Evolutionary conservation across 2,113 vertebrate genomes (phyloP).

Genomic region (Oostethus manadensis): DNA sequence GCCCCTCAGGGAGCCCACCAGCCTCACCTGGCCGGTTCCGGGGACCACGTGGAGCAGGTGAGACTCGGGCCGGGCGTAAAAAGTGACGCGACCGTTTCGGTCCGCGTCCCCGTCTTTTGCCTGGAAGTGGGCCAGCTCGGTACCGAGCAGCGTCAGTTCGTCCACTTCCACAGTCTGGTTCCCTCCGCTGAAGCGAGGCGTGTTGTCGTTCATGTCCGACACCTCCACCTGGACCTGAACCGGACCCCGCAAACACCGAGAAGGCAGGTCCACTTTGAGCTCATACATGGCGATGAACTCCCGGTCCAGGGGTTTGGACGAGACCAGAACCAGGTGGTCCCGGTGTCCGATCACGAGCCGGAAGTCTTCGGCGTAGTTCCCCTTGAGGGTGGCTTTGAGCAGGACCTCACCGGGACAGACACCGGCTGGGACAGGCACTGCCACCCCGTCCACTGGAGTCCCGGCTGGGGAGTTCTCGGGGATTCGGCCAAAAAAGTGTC

Average conservation of each 20-base stretch:
- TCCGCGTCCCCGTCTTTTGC: slow-evolving; percentile 64
- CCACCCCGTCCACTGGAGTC: slow-evolving; percentile 58
- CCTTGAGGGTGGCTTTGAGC: slow-evolving; percentile 35
- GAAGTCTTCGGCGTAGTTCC: slow-evolving; percentile 61
- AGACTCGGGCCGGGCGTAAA: slow-evolving; percentile 57
- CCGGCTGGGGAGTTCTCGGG: slow-evolving; percentile 62
- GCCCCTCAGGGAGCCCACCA: slow-evolving; percentile 65
- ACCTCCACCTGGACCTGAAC: slow-evolving; percentile 63
- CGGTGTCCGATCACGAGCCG: slow-evolving; percentile 36
- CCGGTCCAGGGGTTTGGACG: slow-evolving; percentile 67
- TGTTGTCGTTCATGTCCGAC: slow-evolving; percentile 70
- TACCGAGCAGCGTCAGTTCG: slow-evolving; percentile 61
- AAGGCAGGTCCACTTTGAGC: slow-evolving; percentile 51
- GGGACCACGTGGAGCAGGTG: slow-evolving; percentile 68
- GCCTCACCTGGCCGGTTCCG: slow-evolving; percentile 66
- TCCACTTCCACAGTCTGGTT: slow-evolving; percentile 49
- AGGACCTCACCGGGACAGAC: slow-evolving; percentile 41
- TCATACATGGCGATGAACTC: slow-evolving; percentile 66
- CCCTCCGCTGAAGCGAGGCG: slow-evolving; percentile 53
- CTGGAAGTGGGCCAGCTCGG: slow-evolving; percentile 60
- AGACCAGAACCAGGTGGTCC: slow-evolving; percentile 50
- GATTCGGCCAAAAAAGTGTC: slow-evolving; percentile 53
- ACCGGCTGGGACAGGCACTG: slow-evolving; percentile 32
- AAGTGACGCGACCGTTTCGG: slow-evolving; percentile 61
- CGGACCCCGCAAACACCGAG: slow-evolving; percentile 30